Percentiles rank a stretch among this genome's conserved stretches.
phyloP scores from a whole-genome alignment of 2,888 invertebrate species.

The Synergus laeviventris region DNA sequence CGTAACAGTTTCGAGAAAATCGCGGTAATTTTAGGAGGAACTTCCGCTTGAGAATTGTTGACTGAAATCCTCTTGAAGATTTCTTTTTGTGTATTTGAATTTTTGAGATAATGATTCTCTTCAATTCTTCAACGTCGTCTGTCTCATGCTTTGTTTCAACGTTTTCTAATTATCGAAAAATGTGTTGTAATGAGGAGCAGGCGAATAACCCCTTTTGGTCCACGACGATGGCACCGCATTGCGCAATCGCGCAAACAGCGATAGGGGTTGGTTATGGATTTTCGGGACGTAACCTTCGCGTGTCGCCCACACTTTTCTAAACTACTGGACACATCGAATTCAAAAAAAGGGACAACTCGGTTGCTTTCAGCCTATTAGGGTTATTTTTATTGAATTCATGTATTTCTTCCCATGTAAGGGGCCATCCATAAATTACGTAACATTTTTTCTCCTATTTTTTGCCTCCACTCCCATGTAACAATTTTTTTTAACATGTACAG shows the following conservation, averaged over 20 bases:
- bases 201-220: conserved; percentile 54
- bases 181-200: conserved; percentile 48
- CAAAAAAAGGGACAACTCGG: conserved; percentile 6
- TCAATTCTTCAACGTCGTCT: no score
- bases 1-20: background rate
- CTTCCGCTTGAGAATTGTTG: background rate
- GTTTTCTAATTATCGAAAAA: conserved; percentile 50
- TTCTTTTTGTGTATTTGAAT: background rate
- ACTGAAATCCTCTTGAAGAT: background rate
- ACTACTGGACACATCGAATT: conserved; percentile 17
- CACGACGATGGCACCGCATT: conserved; percentile 56
- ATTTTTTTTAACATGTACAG: no score
- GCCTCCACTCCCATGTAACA: no score
- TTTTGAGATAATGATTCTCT: background rate
- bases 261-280: conserved; percentile 70
- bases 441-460: no score
- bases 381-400: background rate
- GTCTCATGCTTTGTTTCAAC: conserved; percentile 7
- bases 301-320: conserved; percentile 57
- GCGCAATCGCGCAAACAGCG: conserved; percentile 62
- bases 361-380: background rate
- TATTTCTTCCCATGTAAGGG: background rate
- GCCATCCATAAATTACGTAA: no score
- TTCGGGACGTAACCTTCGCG: conserved; percentile 68
- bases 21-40: conserved; percentile 3